Conservation (phyloP, 2,888 invertebrate species). For the Orthosia cruda region DNA sequence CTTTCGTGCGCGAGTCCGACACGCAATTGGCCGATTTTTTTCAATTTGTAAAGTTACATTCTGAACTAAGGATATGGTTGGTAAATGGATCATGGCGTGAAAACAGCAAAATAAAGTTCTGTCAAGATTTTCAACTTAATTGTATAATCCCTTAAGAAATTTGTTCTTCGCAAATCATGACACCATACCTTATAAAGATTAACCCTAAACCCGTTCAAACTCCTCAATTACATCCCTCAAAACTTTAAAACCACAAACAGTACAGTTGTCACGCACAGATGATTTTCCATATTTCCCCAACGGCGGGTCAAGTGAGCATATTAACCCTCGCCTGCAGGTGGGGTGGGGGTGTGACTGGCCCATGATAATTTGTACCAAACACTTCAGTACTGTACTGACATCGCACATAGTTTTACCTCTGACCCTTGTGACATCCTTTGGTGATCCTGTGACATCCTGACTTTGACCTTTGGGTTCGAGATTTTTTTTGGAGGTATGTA, state of each 20-base stretch:
- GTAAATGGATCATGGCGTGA: too few relatives aligned
- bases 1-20: too few relatives aligned
- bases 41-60: too few relatives aligned
- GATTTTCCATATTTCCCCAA: conserved; percentile 80
- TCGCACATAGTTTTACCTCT: conserved; percentile 87
- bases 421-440: conserved; percentile 78
- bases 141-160: background rate
- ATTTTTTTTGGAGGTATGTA: conserved; percentile 44
- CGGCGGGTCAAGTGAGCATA: conserved; percentile 88
- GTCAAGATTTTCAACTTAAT: too few relatives aligned
- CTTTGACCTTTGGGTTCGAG: conserved; percentile 31
- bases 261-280: conserved; percentile 84
- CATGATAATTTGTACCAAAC: conserved; percentile 87
- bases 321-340: conserved; percentile 86
- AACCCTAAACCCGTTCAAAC: background rate
- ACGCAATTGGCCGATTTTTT: too few relatives aligned
- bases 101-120: too few relatives aligned
- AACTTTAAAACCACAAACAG: conserved; percentile 65
- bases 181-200: background rate
- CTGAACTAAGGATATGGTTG: too few relatives aligned
- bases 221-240: conserved; percentile 46
- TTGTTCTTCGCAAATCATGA: background rate
- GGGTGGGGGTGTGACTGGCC: conserved; percentile 83
- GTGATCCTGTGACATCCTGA: conserved; percentile 60
- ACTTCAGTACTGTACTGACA: conserved; percentile 85